Evolutionary conservation across 1,140 invertebrate genomes (phyloP), one percentile per base, ranked within the genome.

Genomic region (Pseudomyrmex pallidus): DNA sequence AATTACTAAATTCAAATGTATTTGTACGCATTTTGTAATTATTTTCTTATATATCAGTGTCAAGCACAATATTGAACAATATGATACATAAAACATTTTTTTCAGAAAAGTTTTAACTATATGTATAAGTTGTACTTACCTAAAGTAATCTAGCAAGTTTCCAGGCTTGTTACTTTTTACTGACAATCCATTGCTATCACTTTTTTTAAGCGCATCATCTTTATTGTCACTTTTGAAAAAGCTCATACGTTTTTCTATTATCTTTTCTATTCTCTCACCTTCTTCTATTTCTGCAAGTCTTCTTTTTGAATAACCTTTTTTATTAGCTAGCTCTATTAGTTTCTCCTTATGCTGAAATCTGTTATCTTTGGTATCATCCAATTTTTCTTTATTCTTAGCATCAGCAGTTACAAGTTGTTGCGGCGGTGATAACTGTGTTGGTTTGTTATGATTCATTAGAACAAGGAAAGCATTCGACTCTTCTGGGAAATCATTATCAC

Each of bases 141-240:
- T 93, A 44, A 94, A 94, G 85, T 94, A 94, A 90, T 93, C 89
- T 15, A 94, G 82, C 68, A 94, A 91, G 63, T 85, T 92, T 50
- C 87, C 73, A 44, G 89, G 68, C 4, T 82, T 91, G 67, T 89
- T 87, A 76, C 35, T 89, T 56, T 85, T 82, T 15, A 82, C 22
- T 7, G 61, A 44, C 74, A 85, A 82, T 25, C 50, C 74, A 74
- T 52, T 50, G 5, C 85, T 57, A 52, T 85, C 59, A 8, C 54
- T 92, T 74, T 57, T 89, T 80, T 50, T 17, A 12, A n/a, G 12
- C 8, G 4, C 1, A 0, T 77, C 25, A 8, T 3, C 4, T 87
- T 91, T 78, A 72, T 48, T 67, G 10, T 89, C 82, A n/a, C 61
- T 25, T 48, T 86, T 91, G n/a, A 92, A 89, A 8, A 87, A 1